Evolutionary conservation across 1,140 invertebrate genomes (phyloP), one percentile per base, ranked within the genome.

Genomic region (Drosophila bocki): DNA sequence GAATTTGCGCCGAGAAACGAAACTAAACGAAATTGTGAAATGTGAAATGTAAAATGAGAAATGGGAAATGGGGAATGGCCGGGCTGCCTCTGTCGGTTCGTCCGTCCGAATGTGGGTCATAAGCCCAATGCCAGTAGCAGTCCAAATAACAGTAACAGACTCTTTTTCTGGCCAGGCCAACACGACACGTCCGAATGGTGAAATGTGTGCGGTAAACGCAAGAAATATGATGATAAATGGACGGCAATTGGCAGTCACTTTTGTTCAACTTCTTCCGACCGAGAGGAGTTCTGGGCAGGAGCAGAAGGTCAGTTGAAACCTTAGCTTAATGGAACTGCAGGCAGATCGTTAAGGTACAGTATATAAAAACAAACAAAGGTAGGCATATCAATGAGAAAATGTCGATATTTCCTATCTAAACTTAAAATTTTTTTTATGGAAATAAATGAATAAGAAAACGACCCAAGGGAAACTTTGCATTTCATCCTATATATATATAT

Each of bases 161-260:
- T 57, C 35, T 68, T 42, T 50, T 68, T 68, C 67, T 53, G 67
- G 65, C 62, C 65, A 33, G 65, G 62, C 65, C 65, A 69, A 69
- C 44, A 69, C 26, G 62, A 51, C 65, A 59, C 39, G 80, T 65
- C 72, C 64, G 59, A 67, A 64, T 64, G 80, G 80, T 79, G 69
- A 82, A 82, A 83, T 70, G 48, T 79, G 75, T 82, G 80, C 68
- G 70, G 75, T 79, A 83, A 83, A 83, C 64, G 64, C 70, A 84
- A 76, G 77, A 84, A 84, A 74, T 64, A 85, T 84, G 77, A 84
- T 77, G 81, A 84, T 84, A 84, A 84, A 84, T 84, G 81, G 64
- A 80, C 61, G 72, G 81, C 70, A 75, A 75, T 75, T 57, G 58
- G 22, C 54, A 59, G 29, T 51, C 47, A 33, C 48, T 62, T 74